Evolutionary conservation across 2,113 vertebrate species (phyloP).

Genomic region (Lota lota): DNA sequence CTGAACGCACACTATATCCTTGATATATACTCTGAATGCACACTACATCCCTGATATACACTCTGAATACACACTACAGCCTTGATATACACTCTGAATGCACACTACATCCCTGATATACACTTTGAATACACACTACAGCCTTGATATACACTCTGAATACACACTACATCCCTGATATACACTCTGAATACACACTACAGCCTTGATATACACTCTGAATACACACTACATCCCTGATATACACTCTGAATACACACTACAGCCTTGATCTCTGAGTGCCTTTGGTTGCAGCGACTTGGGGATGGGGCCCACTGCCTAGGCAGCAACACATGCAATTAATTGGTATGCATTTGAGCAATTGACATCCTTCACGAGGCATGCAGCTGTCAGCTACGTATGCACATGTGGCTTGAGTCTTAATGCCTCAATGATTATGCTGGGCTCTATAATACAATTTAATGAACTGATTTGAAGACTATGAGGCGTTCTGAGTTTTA

Average conservation of each 20-base stretch:
- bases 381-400: slow-evolving; percentile 2
- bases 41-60: too few species aligned
- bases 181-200: too few species aligned
- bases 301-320: slow-evolving; percentile 19
- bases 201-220: too few species aligned
- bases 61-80: too few species aligned
- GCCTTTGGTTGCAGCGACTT: slow-evolving; percentile 34
- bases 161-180: too few species aligned
- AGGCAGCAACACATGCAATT: slow-evolving; percentile 19
- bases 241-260: slow-evolving; percentile 23
- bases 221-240: too few species aligned
- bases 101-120: too few species aligned
- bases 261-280: slow-evolving; percentile 46
- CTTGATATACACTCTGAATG: too few species aligned
- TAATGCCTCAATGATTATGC: slow-evolving; percentile 17
- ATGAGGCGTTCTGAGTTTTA: slow-evolving; percentile 12
- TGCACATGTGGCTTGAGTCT: not conserved
- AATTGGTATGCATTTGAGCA: slow-evolving; percentile 19
- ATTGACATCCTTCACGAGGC: slow-evolving; percentile 21
- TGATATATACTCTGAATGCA: too few species aligned
- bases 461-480: slow-evolving; percentile 23
- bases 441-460: slow-evolving; percentile 11
- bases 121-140: too few species aligned
- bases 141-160: too few species aligned
- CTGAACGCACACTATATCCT: not conserved